Evolutionary conservation across 2,113 vertebrate genomes (phyloP).

Genomic region (Ceyx cyanopectus): DNA sequence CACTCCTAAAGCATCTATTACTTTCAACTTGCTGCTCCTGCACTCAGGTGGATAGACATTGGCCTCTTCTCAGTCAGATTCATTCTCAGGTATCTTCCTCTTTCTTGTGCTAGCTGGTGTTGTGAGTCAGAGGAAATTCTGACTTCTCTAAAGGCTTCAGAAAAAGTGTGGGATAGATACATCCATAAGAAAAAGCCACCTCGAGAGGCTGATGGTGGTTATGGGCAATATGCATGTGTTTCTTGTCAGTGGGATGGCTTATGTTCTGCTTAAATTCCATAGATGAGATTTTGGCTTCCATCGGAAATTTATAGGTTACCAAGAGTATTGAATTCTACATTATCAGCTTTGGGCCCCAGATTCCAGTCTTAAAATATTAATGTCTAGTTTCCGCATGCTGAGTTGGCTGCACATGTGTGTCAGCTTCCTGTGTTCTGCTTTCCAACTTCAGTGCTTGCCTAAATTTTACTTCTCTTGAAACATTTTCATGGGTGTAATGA

Average conservation of each 20-base stretch:
- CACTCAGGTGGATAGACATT: not conserved
- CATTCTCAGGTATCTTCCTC: not conserved
- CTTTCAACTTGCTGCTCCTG: not conserved
- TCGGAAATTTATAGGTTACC: slow-evolving; percentile 1
- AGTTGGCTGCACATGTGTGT: slow-evolving; percentile 36
- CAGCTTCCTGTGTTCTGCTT: slow-evolving; percentile 39
- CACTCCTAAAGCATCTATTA: not conserved
- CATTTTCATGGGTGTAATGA: not conserved
- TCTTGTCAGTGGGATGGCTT: not conserved
- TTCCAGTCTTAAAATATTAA: slow-evolving; percentile 29
- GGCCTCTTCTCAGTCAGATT: not conserved
- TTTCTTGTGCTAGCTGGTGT: not conserved
- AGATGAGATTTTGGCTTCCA: not conserved
- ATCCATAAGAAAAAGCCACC: not conserved
- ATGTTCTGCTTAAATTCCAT: not conserved
- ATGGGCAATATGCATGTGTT: not conserved
- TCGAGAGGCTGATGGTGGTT: not conserved
- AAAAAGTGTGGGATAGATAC: not conserved
- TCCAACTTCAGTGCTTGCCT: not conserved
- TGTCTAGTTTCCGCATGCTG: slow-evolving; percentile 29
- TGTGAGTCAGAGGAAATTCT: not conserved
- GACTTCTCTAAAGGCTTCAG: not conserved
- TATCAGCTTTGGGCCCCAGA: slow-evolving; percentile 43
- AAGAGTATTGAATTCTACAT: slow-evolving; percentile 3
- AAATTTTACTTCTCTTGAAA: slow-evolving; percentile 23